A percentile compares a stretch with the other conserved stretches of the same genome.
These are phyloP conservation scores for Eulemur macaco DNA, from an alignment of 2,113 vertebrate species.

Conservation along the genomic window DNA sequence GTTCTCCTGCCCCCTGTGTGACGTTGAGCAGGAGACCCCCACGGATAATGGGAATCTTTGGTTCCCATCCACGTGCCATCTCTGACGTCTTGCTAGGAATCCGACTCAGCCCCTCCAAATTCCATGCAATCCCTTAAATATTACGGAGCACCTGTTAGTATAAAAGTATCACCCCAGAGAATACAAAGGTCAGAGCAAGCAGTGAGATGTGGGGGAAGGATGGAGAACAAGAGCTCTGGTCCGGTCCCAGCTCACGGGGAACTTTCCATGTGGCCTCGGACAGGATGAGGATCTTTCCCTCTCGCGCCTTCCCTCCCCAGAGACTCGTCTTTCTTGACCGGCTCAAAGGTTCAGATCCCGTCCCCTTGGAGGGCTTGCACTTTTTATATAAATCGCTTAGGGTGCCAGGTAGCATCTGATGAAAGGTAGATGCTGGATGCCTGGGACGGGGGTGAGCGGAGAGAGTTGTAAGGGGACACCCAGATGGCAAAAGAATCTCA, in stretches of 20 bases:
- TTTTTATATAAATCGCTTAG: background rate
- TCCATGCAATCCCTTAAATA: background rate
- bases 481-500: background rate
- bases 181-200: background rate
- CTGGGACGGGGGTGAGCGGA: rapidly evolving
- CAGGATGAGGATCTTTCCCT: background rate
- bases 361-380: background rate
- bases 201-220: background rate
- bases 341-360: background rate
- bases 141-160: background rate
- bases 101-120: background rate
- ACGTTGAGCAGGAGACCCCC: background rate
- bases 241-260: background rate
- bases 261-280: background rate
- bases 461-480: background rate
- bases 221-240: background rate
- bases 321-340: background rate
- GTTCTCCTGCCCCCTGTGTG: background rate
- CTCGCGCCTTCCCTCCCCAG: background rate
- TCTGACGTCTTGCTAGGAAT: background rate
- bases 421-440: background rate
- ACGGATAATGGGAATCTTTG: background rate
- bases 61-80: background rate
- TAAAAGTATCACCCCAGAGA: background rate
- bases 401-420: background rate